A percentile compares a stretch with the other conserved stretches of the same genome.
Evolutionary conservation across 2,113 vertebrate species (phyloP).

Genomic region (Nothoprocta perdicaria): DNA sequence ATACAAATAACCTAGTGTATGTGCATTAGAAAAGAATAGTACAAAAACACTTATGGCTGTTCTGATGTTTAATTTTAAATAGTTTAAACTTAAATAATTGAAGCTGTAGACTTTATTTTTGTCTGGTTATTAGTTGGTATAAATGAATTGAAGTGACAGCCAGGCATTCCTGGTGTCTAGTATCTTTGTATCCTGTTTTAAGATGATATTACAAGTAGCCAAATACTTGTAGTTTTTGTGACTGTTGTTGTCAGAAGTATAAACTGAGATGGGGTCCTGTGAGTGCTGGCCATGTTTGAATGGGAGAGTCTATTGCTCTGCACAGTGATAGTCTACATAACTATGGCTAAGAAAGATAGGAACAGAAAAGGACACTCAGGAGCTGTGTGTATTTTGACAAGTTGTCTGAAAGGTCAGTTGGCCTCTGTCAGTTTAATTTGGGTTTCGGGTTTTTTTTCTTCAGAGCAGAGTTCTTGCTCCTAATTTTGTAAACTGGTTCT

Average conservation of each 20-base stretch:
- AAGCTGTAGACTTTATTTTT: neutral
- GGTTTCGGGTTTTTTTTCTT: neutral
- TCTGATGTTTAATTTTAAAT: neutral
- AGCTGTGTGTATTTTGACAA: neutral
- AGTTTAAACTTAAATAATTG: too few relatives aligned
- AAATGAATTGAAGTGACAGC: neutral
- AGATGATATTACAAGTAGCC: neutral
- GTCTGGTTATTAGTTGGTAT: neutral
- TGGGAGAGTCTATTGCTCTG: neutral
- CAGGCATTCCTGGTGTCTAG: neutral
- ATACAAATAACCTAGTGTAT: neutral
- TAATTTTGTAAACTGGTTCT: neutral
- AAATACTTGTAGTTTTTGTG: neutral
- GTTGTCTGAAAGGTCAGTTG: accelerated
- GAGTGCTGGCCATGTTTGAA: neutral
- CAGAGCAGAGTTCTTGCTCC: neutral
- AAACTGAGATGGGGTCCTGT: neutral
- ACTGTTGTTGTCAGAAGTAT: neutral
- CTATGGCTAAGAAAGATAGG: neutral
- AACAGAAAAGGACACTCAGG: neutral
- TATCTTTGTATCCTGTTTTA: neutral
- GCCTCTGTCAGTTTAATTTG: neutral
- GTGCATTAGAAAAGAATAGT: neutral
- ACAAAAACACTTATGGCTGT: neutral
- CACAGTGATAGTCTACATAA: neutral